Percentiles rank a stretch among this genome's conserved stretches.
These are phyloP conservation scores for Drosophila macrospina DNA, from an alignment of 2,888 invertebrate genomes.

Conservation along the genomic window DNA sequence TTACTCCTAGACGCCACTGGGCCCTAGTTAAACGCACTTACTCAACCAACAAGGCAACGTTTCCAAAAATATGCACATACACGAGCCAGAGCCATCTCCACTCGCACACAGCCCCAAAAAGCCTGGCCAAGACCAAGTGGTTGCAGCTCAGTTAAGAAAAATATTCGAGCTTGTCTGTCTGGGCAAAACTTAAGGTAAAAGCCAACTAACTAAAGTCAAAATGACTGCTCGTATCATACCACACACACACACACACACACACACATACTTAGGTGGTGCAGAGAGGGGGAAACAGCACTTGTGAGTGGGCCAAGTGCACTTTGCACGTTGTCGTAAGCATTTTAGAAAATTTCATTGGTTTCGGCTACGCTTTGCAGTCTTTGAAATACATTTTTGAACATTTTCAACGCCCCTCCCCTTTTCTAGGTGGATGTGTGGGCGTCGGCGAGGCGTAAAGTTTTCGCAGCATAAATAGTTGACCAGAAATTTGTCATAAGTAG, in stretches of 20 bases:
- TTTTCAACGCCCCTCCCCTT: constrained; percentile 10
- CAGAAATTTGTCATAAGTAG: constrained; percentile 65
- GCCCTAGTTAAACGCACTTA: constrained; percentile 54
- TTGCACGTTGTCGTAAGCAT: constrained; percentile 75
- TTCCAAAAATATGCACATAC: constrained; percentile 61
- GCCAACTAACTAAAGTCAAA: constrained; percentile 72
- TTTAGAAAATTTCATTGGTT: constrained; percentile 77
- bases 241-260: constrained; percentile 31
- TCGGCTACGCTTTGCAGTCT: constrained; percentile 71
- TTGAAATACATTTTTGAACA: constrained; percentile 70
- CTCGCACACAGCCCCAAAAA: constrained; percentile 35
- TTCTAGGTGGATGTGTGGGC: background rate
- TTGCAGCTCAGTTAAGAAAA: constrained; percentile 56
- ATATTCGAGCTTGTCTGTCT: constrained; percentile 54
- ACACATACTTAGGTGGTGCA: too few relatives aligned
- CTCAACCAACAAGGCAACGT: constrained; percentile 28
- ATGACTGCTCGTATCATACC: constrained; percentile 32
- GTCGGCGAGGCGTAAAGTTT: constrained; percentile 51
- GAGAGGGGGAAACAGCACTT: constrained; percentile 23
- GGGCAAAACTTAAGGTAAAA: constrained; percentile 66
- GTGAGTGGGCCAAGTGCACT: constrained; percentile 71
- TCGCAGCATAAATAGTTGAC: constrained; percentile 65
- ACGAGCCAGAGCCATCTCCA: constrained; percentile 14
- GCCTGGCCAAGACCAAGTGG: constrained; percentile 50
- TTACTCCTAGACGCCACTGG: constrained; percentile 33